phyloP scores from a whole-genome alignment of 2,888 invertebrate genomes.

The Hypselothyrea guttata region DNA sequence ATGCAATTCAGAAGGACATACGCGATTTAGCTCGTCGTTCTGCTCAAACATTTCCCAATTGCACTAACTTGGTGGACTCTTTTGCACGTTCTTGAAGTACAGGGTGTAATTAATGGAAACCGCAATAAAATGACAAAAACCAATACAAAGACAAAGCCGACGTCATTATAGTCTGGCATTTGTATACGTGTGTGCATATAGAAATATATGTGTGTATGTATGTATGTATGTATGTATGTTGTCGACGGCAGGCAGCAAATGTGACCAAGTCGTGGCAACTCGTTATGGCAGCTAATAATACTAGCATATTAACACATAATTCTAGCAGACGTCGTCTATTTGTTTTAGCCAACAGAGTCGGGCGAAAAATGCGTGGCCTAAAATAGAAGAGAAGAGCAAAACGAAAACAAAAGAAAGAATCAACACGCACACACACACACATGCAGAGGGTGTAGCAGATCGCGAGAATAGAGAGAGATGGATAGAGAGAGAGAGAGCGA shows the following conservation, averaged over 20 bases:
- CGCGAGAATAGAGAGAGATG: conserved; percentile 2
- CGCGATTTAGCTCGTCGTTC: too few species aligned
- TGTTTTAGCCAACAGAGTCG: conserved; percentile 53
- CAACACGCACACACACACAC: conserved; percentile 3
- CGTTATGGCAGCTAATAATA: conserved; percentile 68
- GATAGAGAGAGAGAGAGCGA: too few species aligned
- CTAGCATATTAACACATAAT: conserved; percentile 75
- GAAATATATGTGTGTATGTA: conserved; percentile 40
- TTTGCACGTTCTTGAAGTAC: too few species aligned
- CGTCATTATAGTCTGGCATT: conserved; percentile 41
- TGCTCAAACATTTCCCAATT: too few species aligned
- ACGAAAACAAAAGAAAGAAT: conserved; percentile 35
- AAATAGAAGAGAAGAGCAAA: conserved; percentile 47
- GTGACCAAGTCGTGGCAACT: conserved; percentile 30
- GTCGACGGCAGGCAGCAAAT: conserved; percentile 16
- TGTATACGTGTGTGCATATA: conserved; percentile 29
- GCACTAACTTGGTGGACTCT: too few species aligned
- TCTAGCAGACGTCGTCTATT: conserved; percentile 64
- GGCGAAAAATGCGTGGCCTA: conserved; percentile 56
- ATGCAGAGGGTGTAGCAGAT: conserved; percentile 25
- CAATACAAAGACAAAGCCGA: conserved; percentile 1
- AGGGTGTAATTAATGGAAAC: neutral
- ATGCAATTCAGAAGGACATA: too few species aligned
- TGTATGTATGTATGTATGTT: neutral
- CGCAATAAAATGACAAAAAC: too few species aligned